phyloP scores from a whole-genome alignment of 2,888 invertebrate species.

The Danaus chrysippus region DNA sequence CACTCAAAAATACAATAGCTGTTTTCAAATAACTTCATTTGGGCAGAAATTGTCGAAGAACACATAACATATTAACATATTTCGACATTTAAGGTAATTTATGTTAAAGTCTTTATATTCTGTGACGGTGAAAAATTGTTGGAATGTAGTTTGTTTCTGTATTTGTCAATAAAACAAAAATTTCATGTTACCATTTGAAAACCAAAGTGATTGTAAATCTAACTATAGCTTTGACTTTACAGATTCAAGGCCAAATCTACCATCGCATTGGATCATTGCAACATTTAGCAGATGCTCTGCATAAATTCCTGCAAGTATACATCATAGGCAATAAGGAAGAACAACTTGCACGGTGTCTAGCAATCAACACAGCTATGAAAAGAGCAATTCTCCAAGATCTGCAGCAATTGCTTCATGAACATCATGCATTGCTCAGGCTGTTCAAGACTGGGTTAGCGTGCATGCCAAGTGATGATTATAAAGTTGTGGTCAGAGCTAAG shows the following conservation, averaged over 20 bases:
- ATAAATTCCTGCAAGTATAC: slow-evolving; percentile 38
- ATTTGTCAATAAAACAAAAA: not conserved
- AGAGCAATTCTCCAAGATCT: slow-evolving; percentile 38
- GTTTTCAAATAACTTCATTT: slow-evolving; percentile 41
- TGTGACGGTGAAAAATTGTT: slow-evolving; percentile 32
- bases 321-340: slow-evolving; percentile 37
- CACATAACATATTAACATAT: not conserved
- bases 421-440: slow-evolving; percentile 34
- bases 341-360: slow-evolving; percentile 36
- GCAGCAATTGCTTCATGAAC: slow-evolving; percentile 35
- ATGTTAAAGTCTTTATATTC: slow-evolving; percentile 29
- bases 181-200: slow-evolving; percentile 5
- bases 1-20: slow-evolving; percentile 42
- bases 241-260: slow-evolving; percentile 37
- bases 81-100: slow-evolving; percentile 37
- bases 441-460: slow-evolving; percentile 34
- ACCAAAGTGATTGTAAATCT: slow-evolving; percentile 18
- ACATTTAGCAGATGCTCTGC: slow-evolving; percentile 35
- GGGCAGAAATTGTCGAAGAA: slow-evolving; percentile 22
- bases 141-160: slow-evolving; percentile 26
- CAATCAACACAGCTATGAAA: slow-evolving; percentile 31
- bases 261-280: slow-evolving; percentile 38
- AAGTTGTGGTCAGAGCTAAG: too few relatives aligned
- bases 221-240: slow-evolving; percentile 26
- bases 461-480: slow-evolving; percentile 41